phyloP scores from a whole-genome alignment of 2,113 vertebrate species.

The Machaerirhynchus nigripectus region DNA sequence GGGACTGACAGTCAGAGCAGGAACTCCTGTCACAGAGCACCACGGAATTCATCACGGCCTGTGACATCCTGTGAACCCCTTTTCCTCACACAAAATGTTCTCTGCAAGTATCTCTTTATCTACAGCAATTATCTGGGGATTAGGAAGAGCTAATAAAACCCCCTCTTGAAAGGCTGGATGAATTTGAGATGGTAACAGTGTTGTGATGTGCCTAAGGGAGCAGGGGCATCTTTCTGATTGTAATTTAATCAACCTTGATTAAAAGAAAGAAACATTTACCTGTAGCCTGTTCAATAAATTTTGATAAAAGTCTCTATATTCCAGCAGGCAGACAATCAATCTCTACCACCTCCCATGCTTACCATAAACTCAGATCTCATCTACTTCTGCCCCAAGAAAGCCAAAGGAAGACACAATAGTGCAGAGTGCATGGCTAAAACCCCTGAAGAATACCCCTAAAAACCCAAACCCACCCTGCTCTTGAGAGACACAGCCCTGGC shows the following conservation, averaged over 20 bases:
- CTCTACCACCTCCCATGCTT: background rate
- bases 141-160: slow-evolving; percentile 68
- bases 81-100: slow-evolving; percentile 40
- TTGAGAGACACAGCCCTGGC: background rate
- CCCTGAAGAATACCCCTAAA: background rate
- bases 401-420: background rate
- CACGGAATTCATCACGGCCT: slow-evolving; percentile 25
- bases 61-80: slow-evolving; percentile 18
- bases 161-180: slow-evolving; percentile 60
- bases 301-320: slow-evolving; percentile 24
- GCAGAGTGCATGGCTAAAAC: background rate
- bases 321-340: background rate
- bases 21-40: background rate
- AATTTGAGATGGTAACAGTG: slow-evolving; percentile 69
- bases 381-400: background rate
- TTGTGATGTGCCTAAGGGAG: slow-evolving; percentile 49
- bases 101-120: slow-evolving; percentile 46
- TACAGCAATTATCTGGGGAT: slow-evolving; percentile 73
- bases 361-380: background rate
- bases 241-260: slow-evolving; percentile 64
- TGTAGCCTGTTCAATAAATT: slow-evolving; percentile 26
- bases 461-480: background rate
- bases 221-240: slow-evolving; percentile 30
- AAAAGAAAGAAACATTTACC: slow-evolving; percentile 57
- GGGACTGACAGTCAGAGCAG: background rate